Percentiles rank a stretch among this genome's conserved stretches.
These are phyloP conservation scores for Anableps anableps DNA, from an alignment of 2,797 vertebrate genomes.

Conservation along the genomic window DNA sequence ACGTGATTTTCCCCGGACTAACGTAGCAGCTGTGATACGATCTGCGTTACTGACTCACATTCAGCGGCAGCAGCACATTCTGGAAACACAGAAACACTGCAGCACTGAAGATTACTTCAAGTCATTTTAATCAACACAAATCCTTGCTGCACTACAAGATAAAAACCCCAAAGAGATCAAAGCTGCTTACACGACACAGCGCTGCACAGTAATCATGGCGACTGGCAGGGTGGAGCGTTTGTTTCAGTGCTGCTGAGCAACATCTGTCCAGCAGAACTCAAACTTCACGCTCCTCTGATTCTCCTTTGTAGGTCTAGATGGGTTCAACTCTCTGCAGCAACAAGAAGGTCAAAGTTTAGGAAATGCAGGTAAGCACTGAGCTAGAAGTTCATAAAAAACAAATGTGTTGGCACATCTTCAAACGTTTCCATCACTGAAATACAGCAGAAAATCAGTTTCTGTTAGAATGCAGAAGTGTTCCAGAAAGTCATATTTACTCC, in stretches of 20 bases:
- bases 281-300: not conserved
- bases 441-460: not conserved
- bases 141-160: constrained; percentile 9
- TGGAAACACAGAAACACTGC: not conserved
- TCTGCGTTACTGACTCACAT: constrained; percentile 22
- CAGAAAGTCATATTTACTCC: not conserved
- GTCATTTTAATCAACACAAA: constrained; percentile 20
- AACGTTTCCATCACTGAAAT: not conserved
- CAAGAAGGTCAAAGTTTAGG: not conserved
- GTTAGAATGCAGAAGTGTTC: not conserved
- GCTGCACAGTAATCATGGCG: not conserved
- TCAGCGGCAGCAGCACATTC: constrained; percentile 3
- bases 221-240: not conserved
- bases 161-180: constrained; percentile 15
- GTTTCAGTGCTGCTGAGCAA: not conserved
- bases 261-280: not conserved
- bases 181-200: constrained; percentile 22
- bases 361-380: not conserved
- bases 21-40: constrained; percentile 34
- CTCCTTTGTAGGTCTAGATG: not conserved
- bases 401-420: not conserved
- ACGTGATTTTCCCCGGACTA: constrained; percentile 23
- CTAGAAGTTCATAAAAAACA: not conserved
- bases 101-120: constrained; percentile 17
- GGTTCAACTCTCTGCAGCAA: not conserved